Conservation (phyloP, 2,113 vertebrate genomes). For the Scalopus aquaticus region DNA sequence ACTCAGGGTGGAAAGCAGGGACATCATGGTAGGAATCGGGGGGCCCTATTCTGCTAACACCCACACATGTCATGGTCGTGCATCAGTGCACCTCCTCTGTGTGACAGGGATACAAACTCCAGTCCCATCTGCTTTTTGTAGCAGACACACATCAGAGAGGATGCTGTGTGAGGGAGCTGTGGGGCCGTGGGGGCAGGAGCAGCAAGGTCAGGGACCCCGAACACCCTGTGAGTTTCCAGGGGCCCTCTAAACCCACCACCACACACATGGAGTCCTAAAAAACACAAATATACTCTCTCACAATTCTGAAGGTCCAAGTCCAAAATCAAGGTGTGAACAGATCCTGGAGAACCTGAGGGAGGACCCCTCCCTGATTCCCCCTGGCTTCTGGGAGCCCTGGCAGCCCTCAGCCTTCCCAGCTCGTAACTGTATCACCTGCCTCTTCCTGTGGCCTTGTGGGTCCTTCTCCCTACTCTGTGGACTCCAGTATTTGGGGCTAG, state of each 20-base stretch:
- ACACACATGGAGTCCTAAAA: neutral
- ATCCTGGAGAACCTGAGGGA: neutral
- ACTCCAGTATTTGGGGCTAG: neutral
- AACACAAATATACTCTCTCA: neutral
- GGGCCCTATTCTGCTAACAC: neutral
- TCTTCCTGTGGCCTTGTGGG: neutral
- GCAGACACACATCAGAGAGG: neutral
- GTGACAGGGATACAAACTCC: neutral
- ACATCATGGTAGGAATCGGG: neutral
- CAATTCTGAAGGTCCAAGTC: neutral
- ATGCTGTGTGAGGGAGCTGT: neutral
- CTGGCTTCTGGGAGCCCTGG: neutral
- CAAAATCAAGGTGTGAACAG: neutral
- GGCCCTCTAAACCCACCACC: no score
- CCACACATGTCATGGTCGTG: neutral
- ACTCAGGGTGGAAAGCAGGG: neutral
- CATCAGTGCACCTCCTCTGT: neutral
- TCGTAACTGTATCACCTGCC: neutral
- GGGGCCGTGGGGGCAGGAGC: neutral
- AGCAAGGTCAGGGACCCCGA: neutral
- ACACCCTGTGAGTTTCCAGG: rapidly evolving
- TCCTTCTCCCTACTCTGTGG: neutral
- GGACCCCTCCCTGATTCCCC: neutral
- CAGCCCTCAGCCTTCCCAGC: neutral
- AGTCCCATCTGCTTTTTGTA: neutral